These are phyloP conservation scores for Hiodon tergisus DNA, from an alignment of 2,113 vertebrate species.

Conservation along the genomic window DNA sequence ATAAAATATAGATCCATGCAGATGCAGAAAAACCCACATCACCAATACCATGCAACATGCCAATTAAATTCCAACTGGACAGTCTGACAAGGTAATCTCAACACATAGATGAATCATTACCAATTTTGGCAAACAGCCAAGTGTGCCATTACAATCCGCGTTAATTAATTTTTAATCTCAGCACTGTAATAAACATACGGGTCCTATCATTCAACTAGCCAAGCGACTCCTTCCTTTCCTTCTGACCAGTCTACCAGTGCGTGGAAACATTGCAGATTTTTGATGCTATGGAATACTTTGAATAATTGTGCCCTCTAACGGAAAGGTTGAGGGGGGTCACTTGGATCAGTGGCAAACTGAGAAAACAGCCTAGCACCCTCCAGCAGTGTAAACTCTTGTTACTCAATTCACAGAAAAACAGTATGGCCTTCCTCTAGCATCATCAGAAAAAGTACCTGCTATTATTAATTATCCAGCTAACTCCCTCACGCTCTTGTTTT, in stretches of 20 bases:
- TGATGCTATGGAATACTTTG: too few species aligned
- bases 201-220: too few species aligned
- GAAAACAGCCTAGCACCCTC: too few species aligned
- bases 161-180: slow-evolving; percentile 10
- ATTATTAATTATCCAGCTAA: too few species aligned
- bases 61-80: neutral
- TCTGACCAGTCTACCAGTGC: neutral
- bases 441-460: too few species aligned
- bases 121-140: neutral
- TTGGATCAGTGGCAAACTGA: too few species aligned
- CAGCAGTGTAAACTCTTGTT: too few species aligned
- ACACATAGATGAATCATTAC: neutral
- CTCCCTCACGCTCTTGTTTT: too few species aligned
- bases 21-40: neutral
- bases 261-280: neutral
- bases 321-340: too few species aligned
- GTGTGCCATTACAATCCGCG: neutral
- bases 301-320: neutral
- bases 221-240: too few species aligned
- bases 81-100: neutral
- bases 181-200: neutral
- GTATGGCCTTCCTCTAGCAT: too few species aligned
- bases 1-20: neutral
- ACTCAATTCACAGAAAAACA: too few species aligned
- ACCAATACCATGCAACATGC: neutral